A percentile compares a stretch with the other conserved stretches of the same genome.
phyloP scores from a whole-genome alignment of 1,140 invertebrate species.

The Streblospio benedicti region DNA sequence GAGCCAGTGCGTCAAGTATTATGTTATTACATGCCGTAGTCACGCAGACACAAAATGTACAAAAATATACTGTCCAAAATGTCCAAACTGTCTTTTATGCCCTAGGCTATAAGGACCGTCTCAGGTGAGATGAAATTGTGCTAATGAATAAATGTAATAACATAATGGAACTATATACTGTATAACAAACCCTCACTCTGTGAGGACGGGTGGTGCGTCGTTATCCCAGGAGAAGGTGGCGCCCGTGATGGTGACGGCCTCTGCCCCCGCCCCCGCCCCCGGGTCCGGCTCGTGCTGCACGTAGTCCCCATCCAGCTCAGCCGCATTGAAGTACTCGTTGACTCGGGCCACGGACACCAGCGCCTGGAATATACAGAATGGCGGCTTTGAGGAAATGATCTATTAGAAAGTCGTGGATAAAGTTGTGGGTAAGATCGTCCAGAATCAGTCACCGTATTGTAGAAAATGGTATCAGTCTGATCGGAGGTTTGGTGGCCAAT shows the following conservation, averaged over 20 bases:
- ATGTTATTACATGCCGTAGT: no score
- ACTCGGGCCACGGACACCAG: not conserved
- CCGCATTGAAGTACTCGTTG: not conserved
- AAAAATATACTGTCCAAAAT: not conserved
- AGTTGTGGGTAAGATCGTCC: no score
- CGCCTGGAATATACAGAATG: not conserved
- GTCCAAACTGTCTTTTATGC: not conserved
- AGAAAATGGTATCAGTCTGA: no score
- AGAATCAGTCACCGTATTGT: no score
- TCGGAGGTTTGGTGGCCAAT: no score
- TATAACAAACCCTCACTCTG: constrained; percentile 32
- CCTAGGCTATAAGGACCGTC: not conserved
- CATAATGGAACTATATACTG: no score
- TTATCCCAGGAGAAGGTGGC: constrained; percentile 51
- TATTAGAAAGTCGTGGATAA: no score
- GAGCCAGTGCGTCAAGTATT: no score
- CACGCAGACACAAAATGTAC: no score
- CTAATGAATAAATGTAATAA: not conserved
- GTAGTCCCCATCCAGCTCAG: not conserved
- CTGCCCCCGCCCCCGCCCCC: no score
- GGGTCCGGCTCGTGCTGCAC: not conserved
- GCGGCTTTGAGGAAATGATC: not conserved
- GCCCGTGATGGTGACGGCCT: constrained; percentile 43
- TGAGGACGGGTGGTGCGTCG: constrained; percentile 34
- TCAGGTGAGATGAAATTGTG: not conserved